Percentiles rank a stretch among this genome's conserved stretches.
Evolutionary conservation across 2,797 vertebrate species (phyloP).

Genomic region (Arrhamphus sclerolepis): DNA sequence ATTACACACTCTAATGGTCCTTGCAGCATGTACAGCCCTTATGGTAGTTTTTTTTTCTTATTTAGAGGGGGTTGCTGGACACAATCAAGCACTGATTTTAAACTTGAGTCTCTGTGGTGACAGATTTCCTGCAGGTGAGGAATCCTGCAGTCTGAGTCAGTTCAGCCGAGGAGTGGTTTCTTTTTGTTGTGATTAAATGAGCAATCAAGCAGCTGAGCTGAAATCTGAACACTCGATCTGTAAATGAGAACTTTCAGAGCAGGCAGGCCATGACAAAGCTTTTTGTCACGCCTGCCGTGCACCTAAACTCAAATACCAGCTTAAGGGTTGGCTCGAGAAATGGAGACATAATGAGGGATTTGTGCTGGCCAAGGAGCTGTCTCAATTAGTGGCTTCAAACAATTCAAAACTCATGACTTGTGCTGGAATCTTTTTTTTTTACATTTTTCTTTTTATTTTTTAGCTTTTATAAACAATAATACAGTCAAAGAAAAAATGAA

Average conservation of each 20-base stretch:
- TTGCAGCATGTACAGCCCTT: constrained; percentile 2
- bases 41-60: constrained; percentile 4
- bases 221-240: not conserved
- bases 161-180: not conserved
- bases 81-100: constrained; percentile 42
- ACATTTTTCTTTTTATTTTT: too few relatives aligned
- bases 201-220: not conserved
- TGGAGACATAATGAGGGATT: not conserved
- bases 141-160: constrained; percentile 2
- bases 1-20: constrained; percentile 12
- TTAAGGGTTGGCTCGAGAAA: too few relatives aligned
- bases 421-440: too few relatives aligned
- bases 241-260: not conserved
- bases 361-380: not conserved
- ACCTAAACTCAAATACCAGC: too few relatives aligned
- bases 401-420: too few relatives aligned
- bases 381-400: not conserved
- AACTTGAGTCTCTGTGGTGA: constrained; percentile 6
- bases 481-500: not conserved
- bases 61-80: constrained; percentile 2
- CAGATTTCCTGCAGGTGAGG: constrained; percentile 25
- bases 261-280: not conserved
- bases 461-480: too few relatives aligned
- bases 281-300: too few relatives aligned
- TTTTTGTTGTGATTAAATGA: not conserved